A percentile compares a stretch with the other conserved stretches of the same genome.
phyloP scores from a whole-genome alignment of 2,113 vertebrate species.

The Phrynosoma platyrhinos region DNA sequence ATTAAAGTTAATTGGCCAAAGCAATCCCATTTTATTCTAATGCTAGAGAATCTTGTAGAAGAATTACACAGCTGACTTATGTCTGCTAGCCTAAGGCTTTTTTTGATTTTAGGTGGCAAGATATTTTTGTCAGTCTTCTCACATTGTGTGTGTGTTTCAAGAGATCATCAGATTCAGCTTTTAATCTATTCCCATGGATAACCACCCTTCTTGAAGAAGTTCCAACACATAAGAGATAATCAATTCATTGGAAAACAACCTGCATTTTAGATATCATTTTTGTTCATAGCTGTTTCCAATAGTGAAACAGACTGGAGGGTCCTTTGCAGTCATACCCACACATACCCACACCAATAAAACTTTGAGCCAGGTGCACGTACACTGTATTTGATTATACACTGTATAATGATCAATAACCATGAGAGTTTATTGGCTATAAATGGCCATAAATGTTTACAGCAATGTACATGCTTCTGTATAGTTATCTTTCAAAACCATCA shows the following conservation, averaged over 20 bases:
- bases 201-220: neutral
- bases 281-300: neutral
- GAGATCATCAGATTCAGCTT: no score
- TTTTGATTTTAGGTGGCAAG: no score
- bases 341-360: neutral
- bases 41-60: neutral
- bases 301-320: neutral
- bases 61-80: neutral
- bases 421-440: no score
- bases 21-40: no score
- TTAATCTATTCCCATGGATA: neutral
- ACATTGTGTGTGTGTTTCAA: no score
- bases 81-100: neutral
- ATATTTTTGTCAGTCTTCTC: no score
- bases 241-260: neutral
- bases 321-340: no score
- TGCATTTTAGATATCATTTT: neutral
- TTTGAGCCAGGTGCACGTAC: no score
- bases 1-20: neutral
- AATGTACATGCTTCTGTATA: neutral
- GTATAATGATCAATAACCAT: no score
- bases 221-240: neutral
- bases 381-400: no score
- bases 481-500: no score
- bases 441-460: neutral